A percentile compares a stretch with the other conserved stretches of the same genome.
phyloP scores from a whole-genome alignment of 2,113 vertebrate species.

The Perccottus glenii region DNA sequence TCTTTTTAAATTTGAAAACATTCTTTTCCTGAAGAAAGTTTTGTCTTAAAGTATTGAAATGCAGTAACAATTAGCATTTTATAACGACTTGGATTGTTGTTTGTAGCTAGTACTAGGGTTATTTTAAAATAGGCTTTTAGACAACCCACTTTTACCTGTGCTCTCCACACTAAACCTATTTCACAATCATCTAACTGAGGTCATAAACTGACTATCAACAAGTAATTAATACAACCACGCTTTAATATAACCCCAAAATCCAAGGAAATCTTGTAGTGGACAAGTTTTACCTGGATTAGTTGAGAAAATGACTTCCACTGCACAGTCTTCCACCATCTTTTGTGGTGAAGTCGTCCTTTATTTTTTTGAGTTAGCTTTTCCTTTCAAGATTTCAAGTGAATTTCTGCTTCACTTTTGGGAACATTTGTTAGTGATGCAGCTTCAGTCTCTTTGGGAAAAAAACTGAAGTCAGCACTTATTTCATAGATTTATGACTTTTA shows the following conservation, averaged over 20 bases:
- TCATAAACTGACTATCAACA: constrained; percentile 1
- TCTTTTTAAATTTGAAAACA: no score
- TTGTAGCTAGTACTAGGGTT: no score
- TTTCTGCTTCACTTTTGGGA: constrained; percentile 16
- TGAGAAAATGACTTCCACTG: constrained; percentile 6
- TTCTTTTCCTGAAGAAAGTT: no score
- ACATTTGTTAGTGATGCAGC: constrained; percentile 25
- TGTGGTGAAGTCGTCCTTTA: constrained; percentile 19
- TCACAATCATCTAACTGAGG: constrained; percentile 1
- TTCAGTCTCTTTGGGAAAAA: constrained; percentile 20
- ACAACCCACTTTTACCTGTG: background rate
- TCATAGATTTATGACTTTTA: constrained; percentile 55
- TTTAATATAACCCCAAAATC: background rate
- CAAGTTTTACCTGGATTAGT: background rate
- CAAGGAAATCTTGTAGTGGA: constrained; percentile 6
- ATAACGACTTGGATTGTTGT: background rate
- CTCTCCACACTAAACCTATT: background rate
- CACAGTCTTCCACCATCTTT: constrained; percentile 39
- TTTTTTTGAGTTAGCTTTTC: constrained; percentile 11
- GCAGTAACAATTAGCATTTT: background rate
- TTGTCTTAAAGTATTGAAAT: no score
- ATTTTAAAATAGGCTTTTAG: background rate
- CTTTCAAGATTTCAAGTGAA: constrained; percentile 18
- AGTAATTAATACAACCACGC: background rate
- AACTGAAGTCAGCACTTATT: constrained; percentile 54